A percentile compares a stretch with the other conserved stretches of the same genome.
These are phyloP conservation scores for Phymorhynchus buccinoides DNA, from an alignment of 1,140 invertebrate species.

Conservation along the genomic window DNA sequence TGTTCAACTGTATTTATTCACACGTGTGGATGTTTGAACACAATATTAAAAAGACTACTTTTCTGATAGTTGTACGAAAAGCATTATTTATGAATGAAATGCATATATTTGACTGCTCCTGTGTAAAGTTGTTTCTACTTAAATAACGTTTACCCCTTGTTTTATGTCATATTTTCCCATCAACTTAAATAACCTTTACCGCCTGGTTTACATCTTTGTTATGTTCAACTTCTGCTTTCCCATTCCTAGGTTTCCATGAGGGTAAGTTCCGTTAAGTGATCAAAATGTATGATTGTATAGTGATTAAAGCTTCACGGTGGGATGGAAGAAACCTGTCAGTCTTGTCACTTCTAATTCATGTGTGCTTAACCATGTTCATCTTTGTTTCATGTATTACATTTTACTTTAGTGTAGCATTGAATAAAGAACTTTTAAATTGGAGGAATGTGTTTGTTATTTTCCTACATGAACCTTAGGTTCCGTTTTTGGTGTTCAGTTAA, in stretches of 20 bases:
- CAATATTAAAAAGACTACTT: neutral
- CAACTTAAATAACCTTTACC: too few relatives aligned
- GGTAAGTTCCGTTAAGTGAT: neutral
- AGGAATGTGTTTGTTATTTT: neutral
- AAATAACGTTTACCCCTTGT: too few relatives aligned
- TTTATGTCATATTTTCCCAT: too few relatives aligned
- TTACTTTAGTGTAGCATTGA: conserved; percentile 24
- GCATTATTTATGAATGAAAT: neutral
- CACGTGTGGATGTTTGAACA: neutral
- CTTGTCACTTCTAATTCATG: neutral
- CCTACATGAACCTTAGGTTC: too few relatives aligned
- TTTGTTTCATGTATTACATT: conserved; percentile 7
- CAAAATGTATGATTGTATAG: neutral
- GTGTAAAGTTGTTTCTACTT: neutral
- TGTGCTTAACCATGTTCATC: neutral
- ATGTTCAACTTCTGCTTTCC: neutral
- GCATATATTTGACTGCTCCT: neutral
- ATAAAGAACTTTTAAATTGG: conserved; percentile 29
- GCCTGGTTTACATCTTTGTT: too few relatives aligned
- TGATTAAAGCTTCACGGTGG: neutral
- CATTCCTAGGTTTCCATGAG: conserved; percentile 13
- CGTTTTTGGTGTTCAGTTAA: too few relatives aligned
- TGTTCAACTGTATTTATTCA: too few relatives aligned
- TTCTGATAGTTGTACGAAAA: neutral
- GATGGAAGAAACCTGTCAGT: neutral